Base-by-base conservation (phyloP, 2,888 invertebrate species). In the Dynastes tityus region DNA sequence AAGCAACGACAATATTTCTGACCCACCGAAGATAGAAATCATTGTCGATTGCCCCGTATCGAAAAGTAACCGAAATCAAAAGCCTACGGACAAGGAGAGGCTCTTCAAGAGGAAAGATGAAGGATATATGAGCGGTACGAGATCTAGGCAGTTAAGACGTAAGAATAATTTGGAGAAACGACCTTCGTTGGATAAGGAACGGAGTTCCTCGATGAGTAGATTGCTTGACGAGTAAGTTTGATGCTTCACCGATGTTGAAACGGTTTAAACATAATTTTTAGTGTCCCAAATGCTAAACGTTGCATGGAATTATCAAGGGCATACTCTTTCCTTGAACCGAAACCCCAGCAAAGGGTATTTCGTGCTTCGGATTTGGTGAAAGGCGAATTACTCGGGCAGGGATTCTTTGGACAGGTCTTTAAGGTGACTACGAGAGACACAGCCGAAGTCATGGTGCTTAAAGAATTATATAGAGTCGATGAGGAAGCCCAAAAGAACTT, bases 401-500 rank as follows among this genome's bases (percentile, higher is more conserved):
- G 98, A 0, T 98, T 98, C 90, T 98, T 98, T 89, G 98, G 98
- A 1, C 96, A 97, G 88, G 96, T 95, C 79, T 96, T 93, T 88
- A 95, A 96, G 90, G 97, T 97, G 77, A 97, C 97, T 0, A 97
- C 98, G 87, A 93, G 95, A 74, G 94, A 95, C 83, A 97, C 97
- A 0, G 94, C 94, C 81, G 98, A 98, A 89, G 95, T 97, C 64
- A 98, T 98, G 97, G 98, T 98, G 83, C 92, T 98, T 61, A 98
- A 98, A 86, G 97, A 98, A 87, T 91, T 98, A 77, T 88, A 97
- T 89, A 91, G 97, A 77, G 96, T 98, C 29, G 98, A 98, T 86
- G 98, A 97, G 86, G 97, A 96, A 85, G 98, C 98, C 0, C 97
- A 98, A 88, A 94, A 95, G 84, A 97, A 96, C 89, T 98, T 98